Conservation (phyloP, 2,888 invertebrate genomes). For the Sarcophaga rosellei region DNA sequence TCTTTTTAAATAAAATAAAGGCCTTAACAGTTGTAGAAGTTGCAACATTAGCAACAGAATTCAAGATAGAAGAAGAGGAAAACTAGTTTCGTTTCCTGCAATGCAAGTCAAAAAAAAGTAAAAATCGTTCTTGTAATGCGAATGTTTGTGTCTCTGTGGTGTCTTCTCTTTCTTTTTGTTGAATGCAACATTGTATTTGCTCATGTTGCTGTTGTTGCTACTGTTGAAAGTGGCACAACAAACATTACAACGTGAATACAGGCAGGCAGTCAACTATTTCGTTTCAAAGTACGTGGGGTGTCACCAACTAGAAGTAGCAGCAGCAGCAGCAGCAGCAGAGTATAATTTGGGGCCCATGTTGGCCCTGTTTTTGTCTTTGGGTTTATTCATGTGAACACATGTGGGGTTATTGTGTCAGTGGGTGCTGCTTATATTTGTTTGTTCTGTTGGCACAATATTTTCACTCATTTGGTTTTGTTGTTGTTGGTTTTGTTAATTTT, state of each 20-base stretch:
- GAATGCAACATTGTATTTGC: constrained; percentile 32
- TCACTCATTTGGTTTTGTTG: neutral
- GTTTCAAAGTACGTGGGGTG: neutral
- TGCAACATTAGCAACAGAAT: neutral
- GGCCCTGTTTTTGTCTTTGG: constrained; percentile 34
- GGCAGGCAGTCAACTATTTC: no score
- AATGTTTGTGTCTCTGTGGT: neutral
- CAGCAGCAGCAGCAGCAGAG: constrained; percentile 5
- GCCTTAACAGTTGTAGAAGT: no score
- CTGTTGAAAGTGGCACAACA: constrained; percentile 8
- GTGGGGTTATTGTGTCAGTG: constrained; percentile 63
- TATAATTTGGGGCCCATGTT: constrained; percentile 21
- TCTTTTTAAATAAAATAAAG: no score
- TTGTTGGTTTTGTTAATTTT: neutral
- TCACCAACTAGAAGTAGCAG: neutral
- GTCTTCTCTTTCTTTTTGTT: neutral
- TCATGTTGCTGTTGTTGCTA: constrained; percentile 29
- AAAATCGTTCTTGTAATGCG: constrained; percentile 40
- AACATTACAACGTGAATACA: neutral
- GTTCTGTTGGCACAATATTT: constrained; percentile 15
- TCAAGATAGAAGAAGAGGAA: constrained; percentile 32
- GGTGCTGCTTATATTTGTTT: constrained; percentile 43
- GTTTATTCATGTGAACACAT: constrained; percentile 26
- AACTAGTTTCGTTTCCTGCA: constrained; percentile 62
- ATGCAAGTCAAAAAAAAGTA: constrained; percentile 15